Conservation (phyloP, 2,113 vertebrate genomes). For the Terrapene triunguis region DNA sequence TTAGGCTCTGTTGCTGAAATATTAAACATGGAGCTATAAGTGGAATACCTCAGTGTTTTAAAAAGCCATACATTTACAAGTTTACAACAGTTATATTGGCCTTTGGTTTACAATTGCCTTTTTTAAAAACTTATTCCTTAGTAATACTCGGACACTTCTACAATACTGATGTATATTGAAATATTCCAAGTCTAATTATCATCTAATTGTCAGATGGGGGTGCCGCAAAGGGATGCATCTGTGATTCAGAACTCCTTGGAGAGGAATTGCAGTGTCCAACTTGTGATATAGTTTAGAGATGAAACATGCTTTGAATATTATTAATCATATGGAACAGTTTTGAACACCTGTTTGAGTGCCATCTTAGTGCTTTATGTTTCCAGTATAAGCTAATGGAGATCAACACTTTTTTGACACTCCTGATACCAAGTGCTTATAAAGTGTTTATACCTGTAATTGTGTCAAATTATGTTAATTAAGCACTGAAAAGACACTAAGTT, state of each 20-base stretch:
- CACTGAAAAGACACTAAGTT: conserved; percentile 77
- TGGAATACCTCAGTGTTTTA: not conserved
- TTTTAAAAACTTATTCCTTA: conserved; percentile 16
- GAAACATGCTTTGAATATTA: conserved; percentile 64
- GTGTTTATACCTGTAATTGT: conserved; percentile 83
- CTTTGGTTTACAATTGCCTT: conserved; percentile 21
- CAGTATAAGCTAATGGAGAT: conserved; percentile 70
- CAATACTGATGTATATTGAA: conserved; percentile 67
- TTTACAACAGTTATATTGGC: conserved; percentile 51
- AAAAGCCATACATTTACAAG: conserved; percentile 18
- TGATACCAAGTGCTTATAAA: conserved; percentile 76
- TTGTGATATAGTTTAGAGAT: conserved; percentile 69
- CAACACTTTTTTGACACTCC: conserved; percentile 77
- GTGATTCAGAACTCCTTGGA: conserved; percentile 69
- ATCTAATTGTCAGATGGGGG: conserved; percentile 51
- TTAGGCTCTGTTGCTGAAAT: conserved; percentile 8
- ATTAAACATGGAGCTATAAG: not conserved
- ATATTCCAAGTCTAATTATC: conserved; percentile 72
- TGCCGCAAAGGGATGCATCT: conserved; percentile 60
- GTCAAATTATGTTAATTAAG: conserved; percentile 82
- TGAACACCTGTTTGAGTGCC: conserved; percentile 66
- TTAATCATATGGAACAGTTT: conserved; percentile 55
- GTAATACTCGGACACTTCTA: conserved; percentile 2
- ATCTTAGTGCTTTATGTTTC: conserved; percentile 66
- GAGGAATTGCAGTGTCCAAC: conserved; percentile 66